Evolutionary conservation across 1,140 invertebrate genomes (phyloP).

Genomic region (Pseudomyrmex dendroicus): DNA sequence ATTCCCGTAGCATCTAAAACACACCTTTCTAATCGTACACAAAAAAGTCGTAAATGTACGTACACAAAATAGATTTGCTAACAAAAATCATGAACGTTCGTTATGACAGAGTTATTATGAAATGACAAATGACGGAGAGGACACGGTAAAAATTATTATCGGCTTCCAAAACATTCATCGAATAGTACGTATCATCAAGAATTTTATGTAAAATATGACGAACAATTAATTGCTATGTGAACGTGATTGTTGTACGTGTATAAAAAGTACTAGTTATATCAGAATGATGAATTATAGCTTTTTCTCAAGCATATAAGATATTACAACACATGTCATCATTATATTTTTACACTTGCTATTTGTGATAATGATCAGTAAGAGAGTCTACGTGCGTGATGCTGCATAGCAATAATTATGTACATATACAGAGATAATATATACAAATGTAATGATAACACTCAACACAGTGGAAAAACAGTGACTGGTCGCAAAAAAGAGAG

Average conservation of each 20-base stretch:
- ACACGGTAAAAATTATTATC: constrained; percentile 8
- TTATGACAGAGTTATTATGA: constrained; percentile 23
- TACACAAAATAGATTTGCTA: constrained; percentile 74
- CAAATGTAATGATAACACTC: constrained; percentile 62
- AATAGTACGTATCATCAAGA: background rate
- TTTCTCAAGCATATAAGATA: background rate
- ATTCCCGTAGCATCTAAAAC: constrained; percentile 83
- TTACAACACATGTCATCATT: background rate
- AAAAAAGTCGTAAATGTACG: constrained; percentile 75
- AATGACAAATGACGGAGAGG: constrained; percentile 22
- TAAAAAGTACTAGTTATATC: background rate
- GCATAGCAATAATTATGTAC: constrained; percentile 64
- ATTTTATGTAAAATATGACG: background rate
- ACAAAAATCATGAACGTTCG: constrained; percentile 67
- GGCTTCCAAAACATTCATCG: background rate
- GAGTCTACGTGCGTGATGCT: constrained; percentile 60
- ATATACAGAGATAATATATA: constrained; percentile 56
- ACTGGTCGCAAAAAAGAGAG: constrained; percentile 33
- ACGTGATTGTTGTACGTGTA: constrained; percentile 8
- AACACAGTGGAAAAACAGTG: constrained; percentile 58
- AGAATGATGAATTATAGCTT: background rate
- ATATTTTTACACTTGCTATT: constrained; percentile 26
- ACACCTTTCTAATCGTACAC: constrained; percentile 81
- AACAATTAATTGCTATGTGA: background rate
- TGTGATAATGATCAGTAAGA: constrained; percentile 33